A percentile compares a stretch with the other conserved stretches of the same genome.
Evolutionary conservation across 1,140 invertebrate species (phyloP).

Genomic region (Adoxophyes honmai): DNA sequence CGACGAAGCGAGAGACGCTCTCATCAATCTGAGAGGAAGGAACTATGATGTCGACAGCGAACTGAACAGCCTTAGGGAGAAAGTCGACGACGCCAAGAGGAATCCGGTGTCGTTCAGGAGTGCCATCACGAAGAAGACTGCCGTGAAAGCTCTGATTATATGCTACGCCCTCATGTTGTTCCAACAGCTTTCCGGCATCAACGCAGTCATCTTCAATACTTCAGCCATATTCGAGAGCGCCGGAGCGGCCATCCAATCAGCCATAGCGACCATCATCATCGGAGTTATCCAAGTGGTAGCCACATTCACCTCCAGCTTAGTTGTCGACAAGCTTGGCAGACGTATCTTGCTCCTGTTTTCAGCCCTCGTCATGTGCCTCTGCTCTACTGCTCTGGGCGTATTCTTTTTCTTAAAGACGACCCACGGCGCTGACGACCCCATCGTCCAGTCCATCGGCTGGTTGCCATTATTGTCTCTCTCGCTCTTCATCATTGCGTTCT

Average conservation of each 20-base stretch:
- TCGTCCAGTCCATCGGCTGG: constrained; percentile 79
- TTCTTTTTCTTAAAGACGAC: constrained; percentile 80
- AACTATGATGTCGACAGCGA: constrained; percentile 81
- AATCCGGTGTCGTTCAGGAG: constrained; percentile 75
- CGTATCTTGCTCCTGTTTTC: constrained; percentile 84
- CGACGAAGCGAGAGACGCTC: constrained; percentile 80
- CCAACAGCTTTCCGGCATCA: constrained; percentile 91
- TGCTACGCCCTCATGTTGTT: constrained; percentile 89
- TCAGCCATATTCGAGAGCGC: constrained; percentile 84
- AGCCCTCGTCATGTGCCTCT: constrained; percentile 79
- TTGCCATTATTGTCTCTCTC: constrained; percentile 85
- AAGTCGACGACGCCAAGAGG: constrained; percentile 77
- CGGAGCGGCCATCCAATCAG: constrained; percentile 76
- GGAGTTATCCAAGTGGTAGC: constrained; percentile 87
- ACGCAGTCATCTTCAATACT: constrained; percentile 91
- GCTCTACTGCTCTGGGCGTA: constrained; percentile 79
- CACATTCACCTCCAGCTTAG: constrained; percentile 82
- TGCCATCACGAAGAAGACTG: constrained; percentile 79
- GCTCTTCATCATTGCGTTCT: constrained; percentile 87
- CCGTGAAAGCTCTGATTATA: constrained; percentile 84
- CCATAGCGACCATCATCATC: constrained; percentile 83
- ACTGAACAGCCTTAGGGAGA: constrained; percentile 78
- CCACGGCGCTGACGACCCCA: constrained; percentile 67
- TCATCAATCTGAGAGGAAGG: constrained; percentile 82
- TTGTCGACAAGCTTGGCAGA: constrained; percentile 89